Base-by-base conservation (phyloP, 2,113 vertebrate genomes). In the Oreochromis tanganicae region DNA sequence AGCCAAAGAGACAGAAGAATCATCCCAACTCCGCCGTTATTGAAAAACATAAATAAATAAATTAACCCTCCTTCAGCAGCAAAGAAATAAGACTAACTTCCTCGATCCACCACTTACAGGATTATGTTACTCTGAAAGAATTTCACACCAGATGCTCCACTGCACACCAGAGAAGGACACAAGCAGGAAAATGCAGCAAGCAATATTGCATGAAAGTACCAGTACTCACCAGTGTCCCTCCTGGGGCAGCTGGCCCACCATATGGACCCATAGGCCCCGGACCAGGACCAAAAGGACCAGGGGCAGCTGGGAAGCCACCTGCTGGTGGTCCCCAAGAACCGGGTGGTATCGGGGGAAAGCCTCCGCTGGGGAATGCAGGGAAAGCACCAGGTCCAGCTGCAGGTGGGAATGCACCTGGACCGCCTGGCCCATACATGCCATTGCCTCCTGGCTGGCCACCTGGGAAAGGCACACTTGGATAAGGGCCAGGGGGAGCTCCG, bases 171-270 rank as follows among this genome's bases (percentile, higher is more conserved):
- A 93, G 24, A 7, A 83, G 9, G 82, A 73, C 66, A 80, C 6
- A 71, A 75, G 63, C 32, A 55, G 50, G 57, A 32, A 81, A 84
- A 83, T 13, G 55, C 27, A 87, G 63, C 27, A 89, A 87, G 85
- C 55, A 46, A 34, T 16, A 59, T 4, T 17, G n/a, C 9, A 68
- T 32, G 12, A 24, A 13, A 59, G 21, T 1, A 10, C 4, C 5
- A 1, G 55, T 89, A 96, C 97, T 96, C 89, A 97, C 97, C 96
- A 96, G 66, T 85, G 95, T 94, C 56, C 96, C 95, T 82, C 96
- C 96, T 43, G 96, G 95, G 83, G 94, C 94, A 3, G 94, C 54
- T 11, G 95, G 95, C 1, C 96, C 96, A 2, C 96, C 96, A 1
- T 96, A 97, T 1, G 95, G 95, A 88, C 93, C 94, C 95, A 95